Conservation (phyloP, 1,140 invertebrate genomes). For the Stenopsyche tienmushanensis region DNA sequence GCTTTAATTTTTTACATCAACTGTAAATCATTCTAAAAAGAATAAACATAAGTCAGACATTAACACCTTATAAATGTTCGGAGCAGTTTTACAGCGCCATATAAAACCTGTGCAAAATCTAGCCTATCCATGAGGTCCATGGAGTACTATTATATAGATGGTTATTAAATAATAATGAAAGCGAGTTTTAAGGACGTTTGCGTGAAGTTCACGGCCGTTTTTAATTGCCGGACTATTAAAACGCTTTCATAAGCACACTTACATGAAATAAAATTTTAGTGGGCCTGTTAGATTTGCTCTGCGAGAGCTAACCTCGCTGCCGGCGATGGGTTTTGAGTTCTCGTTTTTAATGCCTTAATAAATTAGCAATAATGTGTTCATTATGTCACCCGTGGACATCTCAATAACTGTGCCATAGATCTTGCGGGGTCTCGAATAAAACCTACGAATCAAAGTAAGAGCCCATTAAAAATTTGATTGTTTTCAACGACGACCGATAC, state of each 20-base stretch:
- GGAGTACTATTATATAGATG: background rate
- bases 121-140: too few relatives aligned
- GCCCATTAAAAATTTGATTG: background rate
- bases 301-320: constrained; percentile 5
- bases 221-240: constrained; percentile 30
- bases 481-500: background rate
- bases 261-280: constrained; percentile 25
- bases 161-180: constrained; percentile 18
- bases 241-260: constrained; percentile 29
- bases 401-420: constrained; percentile 26
- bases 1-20: too few relatives aligned
- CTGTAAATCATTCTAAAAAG: too few relatives aligned
- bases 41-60: too few relatives aligned
- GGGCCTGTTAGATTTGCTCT: constrained; percentile 18
- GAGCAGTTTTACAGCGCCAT: too few relatives aligned
- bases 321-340: constrained; percentile 8
- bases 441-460: constrained; percentile 27
- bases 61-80: too few relatives aligned
- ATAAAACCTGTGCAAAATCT: too few relatives aligned
- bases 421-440: constrained; percentile 7
- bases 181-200: constrained; percentile 10
- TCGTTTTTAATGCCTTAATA: constrained; percentile 39
- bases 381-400: constrained; percentile 36
- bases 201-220: constrained; percentile 27
- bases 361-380: constrained; percentile 38